phyloP scores from a whole-genome alignment of 2,888 invertebrate species.

The Trichogramma dendrolimi region DNA sequence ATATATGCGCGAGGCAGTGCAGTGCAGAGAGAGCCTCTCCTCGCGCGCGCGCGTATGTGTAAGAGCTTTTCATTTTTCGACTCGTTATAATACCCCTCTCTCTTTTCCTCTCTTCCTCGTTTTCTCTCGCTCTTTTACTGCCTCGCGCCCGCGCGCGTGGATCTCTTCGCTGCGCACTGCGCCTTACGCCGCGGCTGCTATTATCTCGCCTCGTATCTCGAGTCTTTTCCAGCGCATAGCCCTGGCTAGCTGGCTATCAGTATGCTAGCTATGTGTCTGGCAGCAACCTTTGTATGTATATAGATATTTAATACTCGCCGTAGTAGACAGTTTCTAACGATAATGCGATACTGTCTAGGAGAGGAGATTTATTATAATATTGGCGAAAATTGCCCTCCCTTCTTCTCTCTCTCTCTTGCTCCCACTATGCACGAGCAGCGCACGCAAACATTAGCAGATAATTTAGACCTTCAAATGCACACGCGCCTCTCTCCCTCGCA shows the following conservation, averaged over 20 bases:
- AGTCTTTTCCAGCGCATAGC: constrained; percentile 20
- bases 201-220: constrained; percentile 23
- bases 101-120: background rate
- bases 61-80: constrained; percentile 25
- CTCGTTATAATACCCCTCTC: constrained; percentile 15
- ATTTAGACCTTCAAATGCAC: background rate
- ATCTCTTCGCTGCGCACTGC: no score
- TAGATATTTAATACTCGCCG: no score
- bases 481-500: background rate
- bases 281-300: no score
- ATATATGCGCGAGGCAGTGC: constrained; percentile 13
- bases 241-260: background rate
- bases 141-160: background rate
- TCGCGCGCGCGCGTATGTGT: background rate
- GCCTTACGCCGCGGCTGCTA: no score
- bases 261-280: no score
- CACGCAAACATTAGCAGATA: constrained; percentile 5
- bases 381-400: constrained; percentile 18
- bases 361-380: constrained; percentile 21
- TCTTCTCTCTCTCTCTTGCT: no score
- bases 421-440: no score
- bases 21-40: constrained; percentile 14
- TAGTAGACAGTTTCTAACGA: no score
- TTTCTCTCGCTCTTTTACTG: constrained; percentile 3
- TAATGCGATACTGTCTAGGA: background rate